Evolutionary conservation across 2,797 vertebrate genomes (phyloP).

Genomic region (Rallus crepitans): DNA sequence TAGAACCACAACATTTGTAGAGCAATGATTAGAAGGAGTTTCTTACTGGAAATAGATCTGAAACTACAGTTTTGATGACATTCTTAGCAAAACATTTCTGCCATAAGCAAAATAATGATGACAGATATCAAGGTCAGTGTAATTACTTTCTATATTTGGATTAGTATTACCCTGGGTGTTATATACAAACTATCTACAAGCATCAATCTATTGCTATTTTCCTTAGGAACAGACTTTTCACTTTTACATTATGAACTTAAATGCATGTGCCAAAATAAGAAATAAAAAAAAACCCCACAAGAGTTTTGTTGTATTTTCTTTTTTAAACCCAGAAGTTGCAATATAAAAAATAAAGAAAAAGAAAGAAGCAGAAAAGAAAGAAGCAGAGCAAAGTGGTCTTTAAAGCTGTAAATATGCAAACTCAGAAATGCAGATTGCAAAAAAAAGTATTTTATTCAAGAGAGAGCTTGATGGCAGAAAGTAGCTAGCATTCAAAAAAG

Average conservation of each 20-base stretch:
- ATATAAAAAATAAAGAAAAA: conserved; percentile 46
- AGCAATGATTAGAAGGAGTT: conserved; percentile 68
- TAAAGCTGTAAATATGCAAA: conserved; percentile 24
- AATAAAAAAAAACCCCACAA: neutral
- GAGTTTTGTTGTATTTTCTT: conserved; percentile 6
- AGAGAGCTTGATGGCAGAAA: conserved; percentile 33
- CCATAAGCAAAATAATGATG: conserved; percentile 81
- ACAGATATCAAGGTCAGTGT: conserved; percentile 82
- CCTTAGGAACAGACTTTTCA: conserved; percentile 12
- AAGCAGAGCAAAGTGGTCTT: neutral
- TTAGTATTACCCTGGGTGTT: conserved; percentile 60
- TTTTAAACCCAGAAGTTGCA: conserved; percentile 26
- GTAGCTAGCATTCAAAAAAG: conserved; percentile 28
- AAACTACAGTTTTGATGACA: conserved; percentile 75
- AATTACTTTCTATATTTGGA: conserved; percentile 87
- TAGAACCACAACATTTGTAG: conserved; percentile 66
- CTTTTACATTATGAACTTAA: neutral
- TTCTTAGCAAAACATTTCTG: conserved; percentile 76
- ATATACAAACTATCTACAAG: conserved; percentile 27
- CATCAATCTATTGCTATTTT: conserved; percentile 22
- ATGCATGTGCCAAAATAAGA: conserved; percentile 23
- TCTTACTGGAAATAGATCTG: conserved; percentile 79
- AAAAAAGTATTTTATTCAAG: conserved; percentile 26
- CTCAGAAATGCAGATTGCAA: conserved; percentile 50
- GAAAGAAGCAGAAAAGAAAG: neutral